Evolutionary conservation across 1,140 invertebrate species (phyloP).

Genomic region (Leucophenga varia): DNA sequence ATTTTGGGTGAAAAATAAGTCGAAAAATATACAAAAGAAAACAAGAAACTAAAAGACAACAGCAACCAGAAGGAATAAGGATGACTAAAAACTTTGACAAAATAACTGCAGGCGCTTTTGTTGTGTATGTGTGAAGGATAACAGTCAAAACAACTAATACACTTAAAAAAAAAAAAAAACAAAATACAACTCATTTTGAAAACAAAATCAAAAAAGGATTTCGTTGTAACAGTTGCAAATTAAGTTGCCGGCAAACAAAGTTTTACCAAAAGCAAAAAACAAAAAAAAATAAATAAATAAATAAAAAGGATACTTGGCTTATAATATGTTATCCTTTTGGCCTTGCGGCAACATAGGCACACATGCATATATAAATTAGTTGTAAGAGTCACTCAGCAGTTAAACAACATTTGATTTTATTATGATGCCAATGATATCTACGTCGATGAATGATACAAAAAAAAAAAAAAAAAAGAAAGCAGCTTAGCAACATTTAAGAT

Average conservation of each 20-base stretch:
- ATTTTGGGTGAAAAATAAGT: conserved; percentile 4
- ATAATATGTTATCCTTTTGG: conserved; percentile 40
- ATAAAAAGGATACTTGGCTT: conserved; percentile 11
- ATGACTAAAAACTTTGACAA: conserved; percentile 44
- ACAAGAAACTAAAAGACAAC: conserved; percentile 1
- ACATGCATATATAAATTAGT: no score
- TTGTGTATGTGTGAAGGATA: no score
- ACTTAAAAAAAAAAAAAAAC: no score
- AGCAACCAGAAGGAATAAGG: conserved; percentile 20
- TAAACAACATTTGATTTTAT: no score
- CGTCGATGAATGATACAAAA: no score
- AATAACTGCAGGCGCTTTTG: conserved; percentile 44
- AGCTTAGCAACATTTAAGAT: no score
- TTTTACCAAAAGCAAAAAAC: no score
- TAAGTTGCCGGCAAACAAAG: conserved; percentile 29
- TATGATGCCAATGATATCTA: no score
- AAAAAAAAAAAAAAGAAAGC: conserved; percentile 19
- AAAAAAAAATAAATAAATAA: no score
- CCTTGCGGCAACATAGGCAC: conserved; percentile 19
- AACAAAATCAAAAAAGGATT: conserved; percentile 49
- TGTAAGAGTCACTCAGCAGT: no score
- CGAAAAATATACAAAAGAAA: conserved; percentile 8
- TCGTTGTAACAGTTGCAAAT: conserved; percentile 51
- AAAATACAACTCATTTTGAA: conserved; percentile 17
- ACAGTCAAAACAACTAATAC: no score